phyloP scores from a whole-genome alignment of 1,140 invertebrate genomes.

The Oryzaephilus surinamensis region DNA sequence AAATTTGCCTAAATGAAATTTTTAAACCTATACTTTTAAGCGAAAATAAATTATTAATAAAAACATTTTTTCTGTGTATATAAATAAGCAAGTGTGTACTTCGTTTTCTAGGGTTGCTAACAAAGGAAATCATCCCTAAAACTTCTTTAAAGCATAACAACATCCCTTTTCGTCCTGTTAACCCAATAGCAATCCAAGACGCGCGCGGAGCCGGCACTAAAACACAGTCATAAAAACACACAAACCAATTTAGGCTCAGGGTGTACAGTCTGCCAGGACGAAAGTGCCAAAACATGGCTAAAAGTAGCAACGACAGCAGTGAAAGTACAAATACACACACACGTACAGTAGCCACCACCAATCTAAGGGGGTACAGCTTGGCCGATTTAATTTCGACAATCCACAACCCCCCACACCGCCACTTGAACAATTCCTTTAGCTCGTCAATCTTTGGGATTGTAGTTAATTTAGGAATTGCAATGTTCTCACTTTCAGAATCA shows the following conservation, averaged over 20 bases:
- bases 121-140: too few relatives aligned
- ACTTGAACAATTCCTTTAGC: conserved; percentile 1
- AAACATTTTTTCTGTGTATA: background rate
- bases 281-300: too few relatives aligned
- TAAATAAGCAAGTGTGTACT: background rate
- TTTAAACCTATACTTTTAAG: too few relatives aligned
- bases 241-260: conserved; percentile 34
- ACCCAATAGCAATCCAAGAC: conserved; percentile 33
- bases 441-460: conserved; percentile 31
- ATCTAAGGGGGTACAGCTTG: conserved; percentile 19
- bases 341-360: conserved; percentile 5
- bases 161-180: conserved; percentile 29
- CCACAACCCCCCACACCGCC: too few relatives aligned
- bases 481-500: conserved; percentile 27
- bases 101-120: conserved; percentile 9
- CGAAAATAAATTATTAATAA: too few relatives aligned
- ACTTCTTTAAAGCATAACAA: too few relatives aligned
- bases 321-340: too few relatives aligned
- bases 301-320: too few relatives aligned
- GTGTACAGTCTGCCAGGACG: conserved; percentile 25
- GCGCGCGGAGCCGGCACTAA: conserved; percentile 33
- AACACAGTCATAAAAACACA: conserved; percentile 37
- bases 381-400: conserved; percentile 31
- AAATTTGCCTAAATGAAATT: too few relatives aligned
- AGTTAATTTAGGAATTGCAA: conserved; percentile 27